Conservation (phyloP, 92 coral and sea anemone genomes). For the Parazoanthus atlanticus region DNA sequence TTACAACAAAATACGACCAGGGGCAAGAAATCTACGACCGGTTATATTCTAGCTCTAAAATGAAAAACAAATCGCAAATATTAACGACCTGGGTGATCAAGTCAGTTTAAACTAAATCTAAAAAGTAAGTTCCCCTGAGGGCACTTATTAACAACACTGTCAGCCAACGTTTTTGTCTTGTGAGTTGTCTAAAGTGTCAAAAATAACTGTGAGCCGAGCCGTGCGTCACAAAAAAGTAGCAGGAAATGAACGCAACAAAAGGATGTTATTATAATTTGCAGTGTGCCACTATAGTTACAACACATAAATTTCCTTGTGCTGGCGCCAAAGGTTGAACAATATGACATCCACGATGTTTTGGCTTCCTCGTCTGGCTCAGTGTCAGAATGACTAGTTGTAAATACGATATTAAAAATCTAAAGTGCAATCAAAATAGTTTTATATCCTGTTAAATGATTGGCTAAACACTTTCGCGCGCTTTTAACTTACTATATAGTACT, state of each 20-base stretch:
- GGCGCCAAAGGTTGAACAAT: slow-evolving; percentile 12
- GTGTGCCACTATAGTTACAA: slow-evolving; percentile 13
- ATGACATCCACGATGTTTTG: slow-evolving; percentile 2
- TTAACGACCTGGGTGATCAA: not conserved
- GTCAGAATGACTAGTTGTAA: slow-evolving; percentile 12
- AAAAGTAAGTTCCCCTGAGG: slow-evolving; percentile 20
- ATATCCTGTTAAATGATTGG: slow-evolving; percentile 60
- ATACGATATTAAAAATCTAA: not conserved
- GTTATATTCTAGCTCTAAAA: not conserved
- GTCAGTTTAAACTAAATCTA: slow-evolving; percentile 15
- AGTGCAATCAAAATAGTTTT: slow-evolving; percentile 26
- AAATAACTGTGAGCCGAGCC: slow-evolving; percentile 13
- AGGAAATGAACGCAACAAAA: slow-evolving; percentile 54
- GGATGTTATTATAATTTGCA: slow-evolving; percentile 58
- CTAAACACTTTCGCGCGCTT: slow-evolving; percentile 75
- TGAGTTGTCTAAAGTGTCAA: slow-evolving; percentile 42
- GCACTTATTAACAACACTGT: slow-evolving; percentile 24
- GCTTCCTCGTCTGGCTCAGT: slow-evolving; percentile 5
- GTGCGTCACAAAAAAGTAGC: slow-evolving; percentile 35
- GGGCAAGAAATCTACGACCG: slow-evolving; percentile 2
- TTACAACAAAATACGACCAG: slow-evolving; percentile 31
- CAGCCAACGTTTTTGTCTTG: slow-evolving; percentile 29
- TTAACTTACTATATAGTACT: slow-evolving; percentile 40
- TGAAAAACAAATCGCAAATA: slow-evolving; percentile 4
- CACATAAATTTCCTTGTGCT: slow-evolving; percentile 20